phyloP scores from a whole-genome alignment of 2,113 vertebrate genomes.

The Dicrurus megarhynchus region DNA sequence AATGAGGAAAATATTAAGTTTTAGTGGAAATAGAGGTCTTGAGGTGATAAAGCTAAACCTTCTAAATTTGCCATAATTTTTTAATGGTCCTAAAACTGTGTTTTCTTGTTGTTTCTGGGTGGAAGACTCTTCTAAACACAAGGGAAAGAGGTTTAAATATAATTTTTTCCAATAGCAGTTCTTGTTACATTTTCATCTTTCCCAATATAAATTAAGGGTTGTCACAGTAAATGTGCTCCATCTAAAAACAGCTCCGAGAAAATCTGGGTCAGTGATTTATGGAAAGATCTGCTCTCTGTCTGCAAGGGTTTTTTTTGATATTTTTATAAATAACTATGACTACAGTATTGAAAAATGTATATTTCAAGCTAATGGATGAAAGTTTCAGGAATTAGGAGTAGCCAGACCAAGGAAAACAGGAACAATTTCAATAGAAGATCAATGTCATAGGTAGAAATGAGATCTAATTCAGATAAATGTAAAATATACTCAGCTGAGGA shows the following conservation, averaged over 20 bases:
- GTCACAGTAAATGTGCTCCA: background rate
- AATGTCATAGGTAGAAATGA: background rate
- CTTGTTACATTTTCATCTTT: background rate
- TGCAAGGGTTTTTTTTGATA: background rate
- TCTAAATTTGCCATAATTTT: background rate
- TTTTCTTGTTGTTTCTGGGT: background rate
- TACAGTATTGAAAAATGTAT: background rate
- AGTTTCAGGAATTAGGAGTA: background rate
- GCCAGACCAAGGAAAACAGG: background rate
- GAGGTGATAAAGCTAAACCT: background rate
- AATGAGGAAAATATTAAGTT: background rate
- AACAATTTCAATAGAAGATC: background rate
- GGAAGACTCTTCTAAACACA: background rate
- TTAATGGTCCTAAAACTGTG: background rate
- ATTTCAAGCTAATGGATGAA: background rate
- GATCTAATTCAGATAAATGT: conserved; percentile 3
- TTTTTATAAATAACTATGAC: background rate
- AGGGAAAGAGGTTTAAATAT: background rate
- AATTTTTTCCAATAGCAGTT: background rate
- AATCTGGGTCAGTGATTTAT: conserved; percentile 15
- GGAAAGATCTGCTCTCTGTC: background rate
- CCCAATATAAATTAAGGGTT: background rate
- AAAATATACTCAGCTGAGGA: background rate
- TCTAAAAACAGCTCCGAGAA: conserved; percentile 11
- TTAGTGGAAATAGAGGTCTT: background rate